These are phyloP conservation scores for Corythornis cristatus DNA, from an alignment of 2,113 vertebrate species.

Conservation along the genomic window DNA sequence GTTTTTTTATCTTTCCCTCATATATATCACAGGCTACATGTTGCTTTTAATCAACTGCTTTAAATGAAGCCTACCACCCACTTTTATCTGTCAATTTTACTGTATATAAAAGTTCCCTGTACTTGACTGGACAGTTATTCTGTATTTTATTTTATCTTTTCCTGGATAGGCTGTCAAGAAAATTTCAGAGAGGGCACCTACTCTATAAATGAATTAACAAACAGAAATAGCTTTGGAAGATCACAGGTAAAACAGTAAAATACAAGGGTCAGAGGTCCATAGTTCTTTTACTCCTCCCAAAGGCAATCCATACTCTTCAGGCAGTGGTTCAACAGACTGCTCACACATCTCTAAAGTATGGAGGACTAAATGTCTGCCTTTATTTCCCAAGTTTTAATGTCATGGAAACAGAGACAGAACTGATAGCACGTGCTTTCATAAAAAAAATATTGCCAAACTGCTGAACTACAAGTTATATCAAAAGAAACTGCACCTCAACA, in stretches of 20 bases:
- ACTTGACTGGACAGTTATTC: background rate
- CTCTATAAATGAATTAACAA: constrained; percentile 15
- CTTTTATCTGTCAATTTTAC: background rate
- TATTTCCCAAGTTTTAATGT: constrained; percentile 13
- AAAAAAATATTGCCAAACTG: background rate
- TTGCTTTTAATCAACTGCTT: background rate
- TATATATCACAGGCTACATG: background rate
- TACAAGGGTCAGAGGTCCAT: background rate
- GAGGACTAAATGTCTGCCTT: constrained; percentile 23
- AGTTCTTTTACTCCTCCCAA: background rate
- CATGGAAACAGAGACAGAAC: background rate
- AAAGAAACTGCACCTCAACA: background rate
- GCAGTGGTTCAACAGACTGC: background rate
- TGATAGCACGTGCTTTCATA: background rate
- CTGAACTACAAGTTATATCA: background rate
- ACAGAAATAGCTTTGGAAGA: background rate
- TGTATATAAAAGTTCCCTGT: background rate
- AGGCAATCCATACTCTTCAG: background rate
- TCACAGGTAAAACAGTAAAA: background rate
- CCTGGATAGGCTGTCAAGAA: background rate
- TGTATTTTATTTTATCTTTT: background rate
- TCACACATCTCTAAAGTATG: background rate
- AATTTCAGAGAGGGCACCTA: background rate
- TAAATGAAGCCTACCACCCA: background rate
- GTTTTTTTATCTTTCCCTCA: background rate